Evolutionary conservation across 2,797 vertebrate species (phyloP).

Genomic region (Chelidonichthys spinosus): DNA sequence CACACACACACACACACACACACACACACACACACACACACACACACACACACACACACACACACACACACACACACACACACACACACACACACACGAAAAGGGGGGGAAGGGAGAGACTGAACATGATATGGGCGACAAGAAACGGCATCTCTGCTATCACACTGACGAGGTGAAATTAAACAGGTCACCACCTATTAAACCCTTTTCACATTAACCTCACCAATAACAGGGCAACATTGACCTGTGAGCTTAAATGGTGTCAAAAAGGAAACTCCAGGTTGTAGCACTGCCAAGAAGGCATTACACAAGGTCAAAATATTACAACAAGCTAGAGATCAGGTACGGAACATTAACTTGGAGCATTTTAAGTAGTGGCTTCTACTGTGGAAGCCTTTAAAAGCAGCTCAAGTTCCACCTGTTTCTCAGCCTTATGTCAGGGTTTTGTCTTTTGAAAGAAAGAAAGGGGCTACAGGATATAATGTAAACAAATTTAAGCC

Average conservation of each 20-base stretch:
- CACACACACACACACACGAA: neutral
- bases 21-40: neutral
- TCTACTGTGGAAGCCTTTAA: neutral
- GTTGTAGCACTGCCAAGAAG: neutral
- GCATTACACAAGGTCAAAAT: neutral
- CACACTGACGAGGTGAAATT: slow-evolving; percentile 14
- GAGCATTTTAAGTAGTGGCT: neutral
- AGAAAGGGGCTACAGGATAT: neutral
- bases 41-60: neutral
- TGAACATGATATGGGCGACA: slow-evolving; percentile 15
- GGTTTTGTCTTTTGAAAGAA: neutral
- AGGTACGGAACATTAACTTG: neutral
- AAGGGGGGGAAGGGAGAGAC: slow-evolving; percentile 7
- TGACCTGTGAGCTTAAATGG: slow-evolving; percentile 11
- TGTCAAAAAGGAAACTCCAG: neutral
- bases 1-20: neutral
- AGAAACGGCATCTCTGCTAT: slow-evolving; percentile 37
- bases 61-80: neutral
- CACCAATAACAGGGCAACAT: neutral
- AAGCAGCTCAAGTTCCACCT: neutral
- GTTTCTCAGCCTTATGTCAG: neutral
- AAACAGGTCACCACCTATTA: slow-evolving; percentile 14
- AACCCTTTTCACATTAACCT: neutral
- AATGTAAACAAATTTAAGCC: neutral
- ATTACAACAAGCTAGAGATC: neutral